phyloP scores from a whole-genome alignment of 92 coral and sea anemone species.

The Umimayanthus kanabou region DNA sequence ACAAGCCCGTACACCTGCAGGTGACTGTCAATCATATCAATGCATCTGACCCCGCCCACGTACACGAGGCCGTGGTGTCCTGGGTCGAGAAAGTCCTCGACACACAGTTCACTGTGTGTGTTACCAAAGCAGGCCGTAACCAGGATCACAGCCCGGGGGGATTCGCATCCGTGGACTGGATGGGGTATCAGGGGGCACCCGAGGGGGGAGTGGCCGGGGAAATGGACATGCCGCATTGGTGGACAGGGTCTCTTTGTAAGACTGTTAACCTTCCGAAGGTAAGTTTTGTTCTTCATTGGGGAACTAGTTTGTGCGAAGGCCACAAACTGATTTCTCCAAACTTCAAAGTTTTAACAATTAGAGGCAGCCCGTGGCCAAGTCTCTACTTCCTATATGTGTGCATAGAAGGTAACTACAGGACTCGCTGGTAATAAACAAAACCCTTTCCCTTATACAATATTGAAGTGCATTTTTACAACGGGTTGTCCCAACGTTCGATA shows the following conservation, averaged over 20 bases:
- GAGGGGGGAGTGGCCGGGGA: constrained; percentile 68
- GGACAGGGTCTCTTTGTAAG: constrained; percentile 70
- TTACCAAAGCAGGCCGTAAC: constrained; percentile 65
- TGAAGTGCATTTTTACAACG: too few species aligned
- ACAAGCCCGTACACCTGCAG: constrained; percentile 76
- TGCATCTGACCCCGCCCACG: constrained; percentile 56
- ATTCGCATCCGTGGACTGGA: constrained; percentile 55
- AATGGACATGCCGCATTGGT: constrained; percentile 68
- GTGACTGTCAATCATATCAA: constrained; percentile 73
- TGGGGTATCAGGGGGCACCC: constrained; percentile 68
- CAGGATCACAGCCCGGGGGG: constrained; percentile 32
- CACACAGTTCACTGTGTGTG: constrained; percentile 58
- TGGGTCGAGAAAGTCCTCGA: constrained; percentile 64
- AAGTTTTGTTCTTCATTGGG: not conserved
- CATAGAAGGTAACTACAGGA: too few species aligned
- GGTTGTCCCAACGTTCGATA: too few species aligned
- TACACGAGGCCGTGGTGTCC: constrained; percentile 66
- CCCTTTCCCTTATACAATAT: too few species aligned
- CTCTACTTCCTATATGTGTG: too few species aligned
- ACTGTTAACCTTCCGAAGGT: constrained; percentile 60
- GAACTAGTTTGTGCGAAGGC: not conserved
- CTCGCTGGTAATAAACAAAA: too few species aligned
- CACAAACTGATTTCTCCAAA: not conserved
- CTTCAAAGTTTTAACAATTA: too few species aligned
- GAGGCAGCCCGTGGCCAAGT: too few species aligned